These are phyloP conservation scores for Chrosomus eos DNA, from an alignment of 2,797 vertebrate genomes.

Conservation along the genomic window DNA sequence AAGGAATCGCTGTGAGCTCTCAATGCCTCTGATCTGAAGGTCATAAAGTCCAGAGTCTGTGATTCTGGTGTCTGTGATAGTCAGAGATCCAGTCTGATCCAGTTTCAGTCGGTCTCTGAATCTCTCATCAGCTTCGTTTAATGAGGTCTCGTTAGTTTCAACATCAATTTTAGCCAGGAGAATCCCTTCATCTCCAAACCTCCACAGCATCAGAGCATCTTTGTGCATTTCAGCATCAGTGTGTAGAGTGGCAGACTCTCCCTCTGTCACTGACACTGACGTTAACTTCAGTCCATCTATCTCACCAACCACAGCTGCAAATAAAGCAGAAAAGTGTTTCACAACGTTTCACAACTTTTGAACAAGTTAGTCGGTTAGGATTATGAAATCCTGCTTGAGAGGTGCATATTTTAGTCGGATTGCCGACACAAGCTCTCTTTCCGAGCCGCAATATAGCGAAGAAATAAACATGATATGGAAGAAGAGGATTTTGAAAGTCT, in stretches of 20 bases:
- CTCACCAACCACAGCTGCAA: background rate
- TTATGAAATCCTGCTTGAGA: background rate
- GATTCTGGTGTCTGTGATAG: background rate
- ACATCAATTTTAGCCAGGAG: background rate
- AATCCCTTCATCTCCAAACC: background rate
- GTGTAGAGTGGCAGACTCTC: background rate
- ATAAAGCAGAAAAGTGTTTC: background rate
- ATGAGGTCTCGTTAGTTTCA: background rate
- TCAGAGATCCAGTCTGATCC: background rate
- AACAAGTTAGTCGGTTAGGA: background rate
- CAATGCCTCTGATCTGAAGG: conserved; percentile 6
- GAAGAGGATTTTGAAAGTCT: no score
- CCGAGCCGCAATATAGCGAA: no score
- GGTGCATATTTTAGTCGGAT: no score
- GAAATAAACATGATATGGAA: no score
- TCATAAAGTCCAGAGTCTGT: conserved; percentile 11
- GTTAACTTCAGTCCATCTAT: background rate
- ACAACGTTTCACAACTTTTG: background rate
- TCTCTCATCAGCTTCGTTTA: background rate
- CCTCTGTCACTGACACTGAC: background rate
- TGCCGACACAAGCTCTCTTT: no score
- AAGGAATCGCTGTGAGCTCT: background rate
- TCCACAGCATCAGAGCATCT: conserved; percentile 27
- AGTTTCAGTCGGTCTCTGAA: background rate
- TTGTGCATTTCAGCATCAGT: no score